Percentiles rank a stretch among this genome's conserved stretches.
Conservation (phyloP, 2,113 vertebrate species). For the Charadrius vociferus region DNA sequence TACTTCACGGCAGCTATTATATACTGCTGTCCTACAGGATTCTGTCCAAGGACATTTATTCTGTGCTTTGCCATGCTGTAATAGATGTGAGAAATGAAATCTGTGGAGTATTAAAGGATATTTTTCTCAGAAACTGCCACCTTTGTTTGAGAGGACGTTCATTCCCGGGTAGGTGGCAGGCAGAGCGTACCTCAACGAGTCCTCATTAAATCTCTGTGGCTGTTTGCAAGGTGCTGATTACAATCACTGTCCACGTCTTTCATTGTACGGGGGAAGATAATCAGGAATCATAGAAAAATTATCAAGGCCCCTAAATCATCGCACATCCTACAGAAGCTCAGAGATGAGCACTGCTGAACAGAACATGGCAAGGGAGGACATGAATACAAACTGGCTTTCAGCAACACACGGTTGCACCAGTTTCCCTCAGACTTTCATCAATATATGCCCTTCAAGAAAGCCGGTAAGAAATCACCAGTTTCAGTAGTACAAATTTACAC, state of each 20-base stretch:
- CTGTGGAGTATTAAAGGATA: background rate
- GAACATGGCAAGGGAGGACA: background rate
- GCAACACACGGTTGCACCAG: background rate
- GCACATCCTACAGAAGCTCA: background rate
- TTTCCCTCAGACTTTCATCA: background rate
- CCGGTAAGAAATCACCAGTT: background rate
- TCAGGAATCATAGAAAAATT: background rate
- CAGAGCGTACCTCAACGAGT: background rate
- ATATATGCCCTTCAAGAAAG: background rate
- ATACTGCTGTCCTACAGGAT: background rate
- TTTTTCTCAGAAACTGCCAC: background rate
- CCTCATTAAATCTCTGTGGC: background rate
- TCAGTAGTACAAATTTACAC: background rate
- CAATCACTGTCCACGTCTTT: background rate
- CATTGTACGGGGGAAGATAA: background rate
- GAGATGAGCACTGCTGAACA: background rate
- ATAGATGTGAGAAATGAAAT: background rate
- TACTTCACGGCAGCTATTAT: background rate
- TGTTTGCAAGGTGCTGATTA: background rate
- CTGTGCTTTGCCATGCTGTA: background rate
- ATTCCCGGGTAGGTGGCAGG: background rate
- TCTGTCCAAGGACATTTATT: background rate
- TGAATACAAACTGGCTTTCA: background rate
- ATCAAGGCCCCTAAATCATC: background rate
- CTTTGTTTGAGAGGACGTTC: background rate